Percentiles rank a stretch among this genome's conserved stretches.
Conservation (phyloP, 92 coral and sea anemone species). For the Siderastrea siderea region DNA sequence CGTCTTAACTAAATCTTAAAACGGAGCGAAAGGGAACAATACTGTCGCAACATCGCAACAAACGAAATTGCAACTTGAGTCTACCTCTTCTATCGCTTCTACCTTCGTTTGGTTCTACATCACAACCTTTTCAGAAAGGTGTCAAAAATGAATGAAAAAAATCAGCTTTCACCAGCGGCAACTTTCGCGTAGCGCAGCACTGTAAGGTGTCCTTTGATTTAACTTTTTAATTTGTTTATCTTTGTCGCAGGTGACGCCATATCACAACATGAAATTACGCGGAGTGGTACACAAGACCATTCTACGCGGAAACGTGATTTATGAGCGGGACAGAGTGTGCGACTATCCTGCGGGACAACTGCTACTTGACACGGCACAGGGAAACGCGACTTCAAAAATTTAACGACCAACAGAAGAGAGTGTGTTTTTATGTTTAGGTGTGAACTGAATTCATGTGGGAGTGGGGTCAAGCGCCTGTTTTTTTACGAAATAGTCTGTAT, state of each 20-base stretch:
- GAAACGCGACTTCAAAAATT: conserved; percentile 11
- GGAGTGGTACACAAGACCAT: conserved; percentile 83
- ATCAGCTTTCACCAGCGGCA: too few species aligned
- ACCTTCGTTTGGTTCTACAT: too few species aligned
- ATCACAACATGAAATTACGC: conserved; percentile 65
- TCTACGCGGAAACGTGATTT: conserved; percentile 74
- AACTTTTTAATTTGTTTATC: not conserved
- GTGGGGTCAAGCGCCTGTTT: too few species aligned
- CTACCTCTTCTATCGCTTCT: too few species aligned
- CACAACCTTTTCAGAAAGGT: too few species aligned
- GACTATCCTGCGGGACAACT: conserved; percentile 58
- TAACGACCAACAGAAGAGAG: not conserved
- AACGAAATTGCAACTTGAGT: too few species aligned
- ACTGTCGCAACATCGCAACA: not conserved
- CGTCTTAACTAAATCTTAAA: too few species aligned
- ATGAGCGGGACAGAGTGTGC: conserved; percentile 65
- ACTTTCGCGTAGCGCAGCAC: not conserved
- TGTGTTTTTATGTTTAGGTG: not conserved
- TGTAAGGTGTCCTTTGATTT: not conserved
- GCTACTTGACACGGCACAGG: conserved; percentile 27
- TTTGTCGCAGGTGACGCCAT: conserved; percentile 76
- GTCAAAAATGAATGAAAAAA: too few species aligned
- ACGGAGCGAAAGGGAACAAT: too few species aligned
- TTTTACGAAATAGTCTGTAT: too few species aligned
- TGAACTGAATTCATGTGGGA: not conserved